Percentiles rank a stretch among this genome's conserved stretches.
These are phyloP conservation scores for Augiades crinisus DNA, from an alignment of 2,888 invertebrate genomes.

Conservation along the genomic window DNA sequence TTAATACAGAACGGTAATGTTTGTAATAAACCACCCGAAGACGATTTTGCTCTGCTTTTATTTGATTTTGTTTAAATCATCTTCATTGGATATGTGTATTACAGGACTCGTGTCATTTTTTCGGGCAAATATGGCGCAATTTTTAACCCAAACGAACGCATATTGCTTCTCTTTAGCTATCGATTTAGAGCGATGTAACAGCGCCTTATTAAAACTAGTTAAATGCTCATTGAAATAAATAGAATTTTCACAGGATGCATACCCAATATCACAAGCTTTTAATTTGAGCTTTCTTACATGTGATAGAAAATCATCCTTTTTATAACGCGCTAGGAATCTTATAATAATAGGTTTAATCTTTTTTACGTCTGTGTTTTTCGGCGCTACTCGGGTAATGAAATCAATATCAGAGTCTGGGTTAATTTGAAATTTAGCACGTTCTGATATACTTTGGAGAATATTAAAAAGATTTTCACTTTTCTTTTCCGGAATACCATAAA, in stretches of 20 bases:
- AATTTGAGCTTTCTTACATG: constrained; percentile 9
- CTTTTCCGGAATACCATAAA: constrained; percentile 18
- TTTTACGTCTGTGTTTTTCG: not conserved
- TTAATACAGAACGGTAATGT: too few species aligned
- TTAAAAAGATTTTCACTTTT: constrained; percentile 9
- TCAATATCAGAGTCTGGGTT: constrained; percentile 2
- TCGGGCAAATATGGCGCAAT: not conserved
- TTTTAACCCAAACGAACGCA: not conserved
- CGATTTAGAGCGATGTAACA: not conserved
- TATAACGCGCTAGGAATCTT: constrained; percentile 20
- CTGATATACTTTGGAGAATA: not conserved
- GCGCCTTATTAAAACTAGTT: constrained; percentile 6
- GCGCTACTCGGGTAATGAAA: constrained; percentile 22
- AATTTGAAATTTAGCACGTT: not conserved
- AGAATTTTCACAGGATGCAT: not conserved
- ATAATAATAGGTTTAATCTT: constrained; percentile 19
- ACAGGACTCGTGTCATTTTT: not conserved
- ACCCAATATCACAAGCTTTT: constrained; percentile 4
- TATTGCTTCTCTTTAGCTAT: not conserved
- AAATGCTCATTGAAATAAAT: constrained; percentile 21
- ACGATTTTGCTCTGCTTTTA: not conserved
- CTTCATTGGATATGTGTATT: not conserved
- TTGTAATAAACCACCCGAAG: too few species aligned
- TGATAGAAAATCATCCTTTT: constrained; percentile 20
- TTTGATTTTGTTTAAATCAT: constrained; percentile 5